Conservation (phyloP, 2,888 invertebrate genomes). For the Pheosia gnoma region DNA sequence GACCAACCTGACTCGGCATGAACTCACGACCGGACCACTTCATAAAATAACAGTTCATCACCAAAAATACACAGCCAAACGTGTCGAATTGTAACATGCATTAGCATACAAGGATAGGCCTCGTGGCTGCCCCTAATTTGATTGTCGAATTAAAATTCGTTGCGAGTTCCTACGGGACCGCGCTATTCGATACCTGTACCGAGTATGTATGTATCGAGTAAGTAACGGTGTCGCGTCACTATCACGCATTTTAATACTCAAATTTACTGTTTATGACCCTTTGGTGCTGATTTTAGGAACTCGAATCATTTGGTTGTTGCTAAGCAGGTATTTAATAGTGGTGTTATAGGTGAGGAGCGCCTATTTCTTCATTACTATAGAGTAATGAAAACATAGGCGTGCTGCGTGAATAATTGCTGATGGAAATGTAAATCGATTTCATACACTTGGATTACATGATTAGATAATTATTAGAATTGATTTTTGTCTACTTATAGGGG, state of each 20-base stretch:
- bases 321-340: too few species aligned
- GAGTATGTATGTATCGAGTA: slow-evolving; percentile 53
- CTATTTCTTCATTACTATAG: too few species aligned
- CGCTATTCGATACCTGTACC: slow-evolving; percentile 37
- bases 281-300: neutral
- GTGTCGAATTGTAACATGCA: slow-evolving; percentile 38
- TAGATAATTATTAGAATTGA: too few species aligned
- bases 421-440: too few species aligned
- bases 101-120: slow-evolving; percentile 37
- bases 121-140: slow-evolving; percentile 59
- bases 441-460: too few species aligned
- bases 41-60: slow-evolving; percentile 13
- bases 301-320: neutral
- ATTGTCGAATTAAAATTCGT: slow-evolving; percentile 71
- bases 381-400: too few species aligned
- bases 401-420: too few species aligned
- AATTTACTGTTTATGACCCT: slow-evolving; percentile 57
- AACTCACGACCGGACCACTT: slow-evolving; percentile 2
- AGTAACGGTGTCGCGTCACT: slow-evolving; percentile 54
- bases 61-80: slow-evolving; percentile 14
- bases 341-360: too few species aligned
- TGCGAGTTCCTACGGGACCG: slow-evolving; percentile 62
- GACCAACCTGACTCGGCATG: neutral
- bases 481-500: too few species aligned
- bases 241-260: slow-evolving; percentile 65